Base-by-base conservation (phyloP, 2,888 invertebrate genomes). In the Philopedon plagiatum region DNA sequence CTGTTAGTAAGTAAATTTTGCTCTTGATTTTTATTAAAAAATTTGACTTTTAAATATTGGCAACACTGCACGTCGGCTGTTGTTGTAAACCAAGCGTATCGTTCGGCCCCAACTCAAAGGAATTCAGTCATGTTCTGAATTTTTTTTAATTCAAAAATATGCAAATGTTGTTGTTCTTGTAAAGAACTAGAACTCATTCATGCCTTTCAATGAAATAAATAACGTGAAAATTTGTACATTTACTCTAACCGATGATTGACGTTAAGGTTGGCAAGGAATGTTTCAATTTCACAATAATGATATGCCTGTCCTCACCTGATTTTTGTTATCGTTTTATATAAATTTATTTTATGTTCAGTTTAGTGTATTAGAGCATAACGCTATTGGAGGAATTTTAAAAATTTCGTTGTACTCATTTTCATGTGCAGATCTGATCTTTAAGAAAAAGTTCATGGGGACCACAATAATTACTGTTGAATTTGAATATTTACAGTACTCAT, bases 81-180 rank as follows among this genome's bases (percentile, higher is more conserved):
- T 26, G 11, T 26, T 51, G 13, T 29, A 51, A 51, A 13, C 51
- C 21, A 51, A 51, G 13, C 51, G 51, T 51, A 19, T 26, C 51
- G 15, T n/a, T 51, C 51, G 51, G 26, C 51, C 51, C 29, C 51
- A 26, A 19, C 51, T 51, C 51, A 8, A 26, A 51, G 5, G 26
- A 51, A 51, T 46, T 46, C 44, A 46, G 44, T 46, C 44, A 46
- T 51, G 51, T 51, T 51, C 13, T 11, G 11, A 15, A 51, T 51
- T 51, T 51, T 7, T 51, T 51, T n/a, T 51, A 51, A 51, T 51
- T 51, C 26, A 13, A 51, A 51, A 51, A 26, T 51, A 51, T 51
- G 51, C 51, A 51, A 51, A 51, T 26, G 13, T 3, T n/a, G n/a
- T n/a, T n/a, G 5, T 26, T 51, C 19, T 51, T 13, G 7, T n/a